phyloP scores from a whole-genome alignment of 2,113 vertebrate species.

The Phyllopteryx taeniolatus region DNA sequence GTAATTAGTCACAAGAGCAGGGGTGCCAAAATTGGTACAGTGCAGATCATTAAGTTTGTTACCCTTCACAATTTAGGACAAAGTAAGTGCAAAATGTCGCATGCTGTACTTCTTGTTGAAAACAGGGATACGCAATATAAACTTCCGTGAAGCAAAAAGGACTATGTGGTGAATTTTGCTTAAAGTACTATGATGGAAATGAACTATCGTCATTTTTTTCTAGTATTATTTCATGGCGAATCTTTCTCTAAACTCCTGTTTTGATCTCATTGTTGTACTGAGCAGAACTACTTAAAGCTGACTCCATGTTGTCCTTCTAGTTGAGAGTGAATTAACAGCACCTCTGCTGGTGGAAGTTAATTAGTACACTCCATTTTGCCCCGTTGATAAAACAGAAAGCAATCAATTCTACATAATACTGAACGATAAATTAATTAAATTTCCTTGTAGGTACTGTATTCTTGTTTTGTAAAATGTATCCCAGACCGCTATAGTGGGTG shows the following conservation, averaged over 20 bases:
- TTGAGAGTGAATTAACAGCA: not conserved
- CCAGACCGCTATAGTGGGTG: constrained; percentile 27
- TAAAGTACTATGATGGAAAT: not conserved
- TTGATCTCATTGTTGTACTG: not conserved
- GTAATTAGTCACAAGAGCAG: no score
- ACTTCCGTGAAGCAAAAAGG: not conserved
- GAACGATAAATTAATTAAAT: not conserved
- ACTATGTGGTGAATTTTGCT: not conserved
- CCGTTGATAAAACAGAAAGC: not conserved
- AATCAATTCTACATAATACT: not conserved
- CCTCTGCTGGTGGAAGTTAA: not conserved
- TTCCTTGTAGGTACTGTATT: not conserved
- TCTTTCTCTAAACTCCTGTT: not conserved
- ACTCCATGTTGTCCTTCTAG: not conserved
- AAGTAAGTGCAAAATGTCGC: not conserved
- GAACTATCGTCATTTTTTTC: not conserved
- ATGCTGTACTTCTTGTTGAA: not conserved
- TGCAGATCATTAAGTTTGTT: not conserved
- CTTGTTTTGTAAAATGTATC: constrained; percentile 16
- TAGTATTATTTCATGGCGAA: not conserved
- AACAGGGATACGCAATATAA: no score
- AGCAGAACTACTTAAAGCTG: not conserved
- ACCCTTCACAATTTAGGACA: not conserved
- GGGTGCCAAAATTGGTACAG: not conserved
- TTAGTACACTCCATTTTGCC: not conserved